Evolutionary conservation across 1,140 invertebrate genomes (phyloP), one percentile per base, ranked within the genome.

Genomic region (Periplaneta americana): DNA sequence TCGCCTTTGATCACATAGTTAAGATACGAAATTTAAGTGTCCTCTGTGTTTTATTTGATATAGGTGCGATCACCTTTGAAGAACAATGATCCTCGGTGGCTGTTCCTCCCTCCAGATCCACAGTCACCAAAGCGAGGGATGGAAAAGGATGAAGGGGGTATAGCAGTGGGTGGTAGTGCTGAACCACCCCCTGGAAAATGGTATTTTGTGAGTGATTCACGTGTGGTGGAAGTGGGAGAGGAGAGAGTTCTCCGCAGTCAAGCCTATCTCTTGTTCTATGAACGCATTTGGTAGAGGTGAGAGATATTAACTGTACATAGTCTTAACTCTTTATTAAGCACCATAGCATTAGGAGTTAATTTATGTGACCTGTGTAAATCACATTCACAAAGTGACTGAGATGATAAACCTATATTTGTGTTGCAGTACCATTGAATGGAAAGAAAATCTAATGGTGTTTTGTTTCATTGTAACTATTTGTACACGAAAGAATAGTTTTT

Each of bases 211-310:
- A 98, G 97, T 81, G 98, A 99, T 89, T 95, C 93, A 80, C 89
- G 90, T 84, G 97, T 98, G 0, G 91, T 89, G 35, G 94, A 96
- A 87, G 94, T 96, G 10, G 91, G 92, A 57, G 95, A 98, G 88
- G 91, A 92, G 1, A 91, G 91, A 78, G 97, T 99, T 66, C 89
- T 98, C n/a, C 90, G 91, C 83, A 93, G 93, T 57, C 95, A 99
- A 89, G 98, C 98, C n/a, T 99, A 99, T 89, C 90, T 99, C 74
- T 91, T 99, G 28, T 99, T 99, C 88, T 99, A 99, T 88, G 97
- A 99, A 89, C 92, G 96, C 87, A 93, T 97, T 85, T 90, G 75
- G 81, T 81, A 80, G 80, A 17, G n/a, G n/a, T n/a, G n/a, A n/a
- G n/a, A n/a, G n/a, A n/a, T n/a, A n/a, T n/a, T n/a, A n/a, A n/a